phyloP scores from a whole-genome alignment of 2,888 invertebrate species.

The Ischnus inquisitorius region DNA sequence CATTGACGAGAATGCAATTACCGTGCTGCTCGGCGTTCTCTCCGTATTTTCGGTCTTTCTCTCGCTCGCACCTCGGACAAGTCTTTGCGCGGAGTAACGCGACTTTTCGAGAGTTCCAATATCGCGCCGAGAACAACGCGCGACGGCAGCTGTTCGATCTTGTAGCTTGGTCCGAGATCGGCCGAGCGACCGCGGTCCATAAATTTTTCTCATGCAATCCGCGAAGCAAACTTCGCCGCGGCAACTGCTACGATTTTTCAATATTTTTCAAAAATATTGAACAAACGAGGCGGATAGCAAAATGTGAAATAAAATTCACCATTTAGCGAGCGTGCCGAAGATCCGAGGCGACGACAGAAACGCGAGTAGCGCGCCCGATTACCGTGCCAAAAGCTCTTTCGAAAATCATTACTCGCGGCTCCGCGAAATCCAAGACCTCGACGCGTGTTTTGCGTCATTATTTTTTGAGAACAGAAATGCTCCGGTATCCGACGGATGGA shows the following conservation, averaged over 20 bases:
- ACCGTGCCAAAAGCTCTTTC: too few relatives aligned
- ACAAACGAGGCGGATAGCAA: too few relatives aligned
- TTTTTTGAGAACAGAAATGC: not conserved
- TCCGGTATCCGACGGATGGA: not conserved
- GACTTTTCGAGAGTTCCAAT: constrained; percentile 59
- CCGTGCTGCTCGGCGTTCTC: constrained; percentile 67
- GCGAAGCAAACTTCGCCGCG: too few relatives aligned
- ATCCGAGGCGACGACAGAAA: too few relatives aligned
- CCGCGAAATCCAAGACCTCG: not conserved
- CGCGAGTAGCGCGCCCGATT: too few relatives aligned
- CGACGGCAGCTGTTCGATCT: not conserved
- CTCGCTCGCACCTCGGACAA: constrained; percentile 18
- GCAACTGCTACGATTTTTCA: too few relatives aligned
- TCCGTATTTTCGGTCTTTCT: constrained; percentile 23
- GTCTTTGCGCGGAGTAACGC: constrained; percentile 27
- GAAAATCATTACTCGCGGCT: not conserved
- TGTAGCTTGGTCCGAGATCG: not conserved
- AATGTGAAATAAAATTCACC: too few relatives aligned
- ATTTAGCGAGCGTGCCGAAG: too few relatives aligned
- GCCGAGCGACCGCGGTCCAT: not conserved
- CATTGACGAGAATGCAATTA: constrained; percentile 74
- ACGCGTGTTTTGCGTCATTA: not conserved
- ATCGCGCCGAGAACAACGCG: constrained; percentile 54
- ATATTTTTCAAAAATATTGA: too few relatives aligned
- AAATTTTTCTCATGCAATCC: too few relatives aligned